phyloP scores from a whole-genome alignment of 2,888 invertebrate genomes.

The Emesis furor region DNA sequence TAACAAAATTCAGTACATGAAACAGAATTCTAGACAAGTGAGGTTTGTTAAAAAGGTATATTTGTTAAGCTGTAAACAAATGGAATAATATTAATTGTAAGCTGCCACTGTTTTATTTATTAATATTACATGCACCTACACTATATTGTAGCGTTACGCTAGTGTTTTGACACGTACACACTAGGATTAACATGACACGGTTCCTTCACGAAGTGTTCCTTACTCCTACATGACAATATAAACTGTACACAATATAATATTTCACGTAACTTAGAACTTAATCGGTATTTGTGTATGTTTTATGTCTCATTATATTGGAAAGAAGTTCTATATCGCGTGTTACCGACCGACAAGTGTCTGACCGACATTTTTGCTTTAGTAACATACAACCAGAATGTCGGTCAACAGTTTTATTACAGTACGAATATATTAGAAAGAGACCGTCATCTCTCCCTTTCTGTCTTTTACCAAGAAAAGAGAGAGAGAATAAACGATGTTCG shows the following conservation, averaged over 20 bases:
- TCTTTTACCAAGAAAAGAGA: too few species aligned
- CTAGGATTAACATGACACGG: neutral
- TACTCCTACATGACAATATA: neutral
- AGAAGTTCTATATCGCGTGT: too few species aligned
- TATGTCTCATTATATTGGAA: neutral
- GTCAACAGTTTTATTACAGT: too few species aligned
- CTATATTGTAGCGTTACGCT: slow-evolving; percentile 3
- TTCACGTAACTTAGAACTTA: neutral
- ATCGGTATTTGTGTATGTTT: neutral
- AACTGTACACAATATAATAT: neutral
- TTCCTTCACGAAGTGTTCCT: slow-evolving; percentile 19
- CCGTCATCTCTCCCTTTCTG: too few species aligned
- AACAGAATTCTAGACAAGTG: too few species aligned
- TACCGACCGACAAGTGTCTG: too few species aligned
- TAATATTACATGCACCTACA: neutral
- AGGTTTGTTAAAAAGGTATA: neutral
- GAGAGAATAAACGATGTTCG: too few species aligned
- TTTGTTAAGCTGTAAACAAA: neutral
- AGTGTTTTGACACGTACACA: slow-evolving; percentile 3
- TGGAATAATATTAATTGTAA: slow-evolving; percentile 7
- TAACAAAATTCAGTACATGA: too few species aligned
- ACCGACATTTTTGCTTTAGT: too few species aligned
- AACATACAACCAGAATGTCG: too few species aligned
- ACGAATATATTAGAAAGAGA: too few species aligned
- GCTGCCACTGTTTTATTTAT: neutral